Evolutionary conservation across 2,888 invertebrate species (phyloP).

Genomic region (Andrena dorsata): DNA sequence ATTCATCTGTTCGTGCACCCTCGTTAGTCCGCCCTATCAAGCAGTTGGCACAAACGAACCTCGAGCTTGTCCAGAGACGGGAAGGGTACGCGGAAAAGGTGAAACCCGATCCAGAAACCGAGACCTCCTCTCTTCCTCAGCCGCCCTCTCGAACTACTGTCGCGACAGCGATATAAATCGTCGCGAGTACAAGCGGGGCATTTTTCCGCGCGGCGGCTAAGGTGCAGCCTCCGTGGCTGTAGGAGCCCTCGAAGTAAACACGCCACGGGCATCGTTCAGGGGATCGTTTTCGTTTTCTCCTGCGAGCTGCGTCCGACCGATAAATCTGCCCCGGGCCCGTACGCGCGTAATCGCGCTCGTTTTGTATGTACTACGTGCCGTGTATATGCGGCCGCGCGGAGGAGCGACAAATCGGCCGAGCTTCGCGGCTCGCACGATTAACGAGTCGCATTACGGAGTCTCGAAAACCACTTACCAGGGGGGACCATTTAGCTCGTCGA

Average conservation of each 20-base stretch:
- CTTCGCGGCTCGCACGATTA: constrained; percentile 48
- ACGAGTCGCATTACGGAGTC: constrained; percentile 62
- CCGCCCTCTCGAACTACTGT: constrained; percentile 23
- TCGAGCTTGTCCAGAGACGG: too few relatives aligned
- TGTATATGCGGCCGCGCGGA: constrained; percentile 53
- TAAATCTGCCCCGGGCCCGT: constrained; percentile 64
- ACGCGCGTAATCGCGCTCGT: constrained; percentile 68
- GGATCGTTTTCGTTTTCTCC: constrained; percentile 64
- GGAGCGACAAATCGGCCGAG: constrained; percentile 64
- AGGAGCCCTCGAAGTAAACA: constrained; percentile 43
- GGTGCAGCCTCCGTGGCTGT: neutral
- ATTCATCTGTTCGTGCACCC: too few relatives aligned
- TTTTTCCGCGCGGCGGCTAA: constrained; percentile 30
- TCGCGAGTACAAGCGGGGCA: constrained; percentile 3
- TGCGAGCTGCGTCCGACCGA: constrained; percentile 61
- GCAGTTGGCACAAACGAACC: too few relatives aligned
- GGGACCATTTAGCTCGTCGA: constrained; percentile 52
- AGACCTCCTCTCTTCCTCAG: neutral
- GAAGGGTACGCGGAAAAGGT: neutral
- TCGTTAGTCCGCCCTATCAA: too few relatives aligned
- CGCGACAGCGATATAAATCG: constrained; percentile 48
- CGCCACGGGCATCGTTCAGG: constrained; percentile 56
- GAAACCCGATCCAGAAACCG: constrained; percentile 13
- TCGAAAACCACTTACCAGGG: constrained; percentile 54
- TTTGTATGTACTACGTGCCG: constrained; percentile 63